Evolutionary conservation across 2,113 vertebrate genomes (phyloP).

Genomic region (Nipponia nippon): DNA sequence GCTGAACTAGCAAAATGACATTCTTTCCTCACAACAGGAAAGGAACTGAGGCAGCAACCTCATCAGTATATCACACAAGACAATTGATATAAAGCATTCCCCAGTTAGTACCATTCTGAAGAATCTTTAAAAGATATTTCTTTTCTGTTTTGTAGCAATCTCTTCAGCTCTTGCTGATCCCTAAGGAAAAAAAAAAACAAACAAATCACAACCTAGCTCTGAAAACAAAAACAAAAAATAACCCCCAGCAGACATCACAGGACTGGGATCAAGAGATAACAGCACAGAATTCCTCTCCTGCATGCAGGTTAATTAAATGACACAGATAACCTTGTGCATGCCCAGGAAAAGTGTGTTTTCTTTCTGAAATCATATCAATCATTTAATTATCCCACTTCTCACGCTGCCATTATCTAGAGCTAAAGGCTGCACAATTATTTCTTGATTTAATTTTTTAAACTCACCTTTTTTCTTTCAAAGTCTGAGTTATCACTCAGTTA

Average conservation of each 20-base stretch:
- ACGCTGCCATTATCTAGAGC: constrained; percentile 38
- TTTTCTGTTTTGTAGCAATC: constrained; percentile 4
- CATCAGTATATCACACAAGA: not conserved
- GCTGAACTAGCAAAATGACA: not conserved
- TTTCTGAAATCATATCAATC: constrained; percentile 68
- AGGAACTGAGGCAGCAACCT: not conserved
- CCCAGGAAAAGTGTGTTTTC: constrained; percentile 39
- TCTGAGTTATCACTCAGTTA: constrained; percentile 34
- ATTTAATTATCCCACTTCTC: constrained; percentile 68
- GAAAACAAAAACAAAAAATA: constrained; percentile 52
- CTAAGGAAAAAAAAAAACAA: not conserved
- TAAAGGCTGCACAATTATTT: constrained; percentile 55
- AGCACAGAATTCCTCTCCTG: constrained; percentile 58
- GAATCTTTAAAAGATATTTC: not conserved
- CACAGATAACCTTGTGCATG: constrained; percentile 70
- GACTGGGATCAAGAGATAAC: constrained; percentile 68
- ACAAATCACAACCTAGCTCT: not conserved
- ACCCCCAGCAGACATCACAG: constrained; percentile 58
- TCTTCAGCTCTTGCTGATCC: constrained; percentile 20
- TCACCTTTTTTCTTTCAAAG: constrained; percentile 33
- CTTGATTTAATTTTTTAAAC: constrained; percentile 51
- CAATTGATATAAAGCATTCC: not conserved
- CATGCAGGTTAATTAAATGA: constrained; percentile 70
- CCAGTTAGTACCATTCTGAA: not conserved
- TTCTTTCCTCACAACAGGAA: not conserved